Base-by-base conservation (phyloP, 92 coral and sea anemone species). In the Diadumene lineata region DNA sequence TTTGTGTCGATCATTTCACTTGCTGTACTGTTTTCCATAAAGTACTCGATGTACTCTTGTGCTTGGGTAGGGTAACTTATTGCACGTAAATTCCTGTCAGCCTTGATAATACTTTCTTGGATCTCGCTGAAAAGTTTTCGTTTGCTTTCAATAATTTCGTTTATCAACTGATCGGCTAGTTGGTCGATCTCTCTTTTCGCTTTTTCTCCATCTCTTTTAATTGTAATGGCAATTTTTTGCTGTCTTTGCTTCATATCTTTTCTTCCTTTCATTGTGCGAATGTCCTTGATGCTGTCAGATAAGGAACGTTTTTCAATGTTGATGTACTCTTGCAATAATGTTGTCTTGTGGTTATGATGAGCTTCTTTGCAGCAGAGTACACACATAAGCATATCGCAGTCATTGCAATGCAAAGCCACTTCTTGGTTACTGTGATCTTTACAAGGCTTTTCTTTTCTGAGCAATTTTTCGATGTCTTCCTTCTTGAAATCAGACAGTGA, bases 311-410 rank as follows among this genome's bases (percentile, higher is more conserved):
- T 56, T 25, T 10, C 62, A 56, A 56, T 56, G 62, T 6, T 25
- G 22, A 21, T 56, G 17, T 10, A 10, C 22, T 21, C 62, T 6
- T 50, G 55, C 1, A 69, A 60, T 9, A 43, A 43, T 18, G 44
- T 34, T 4, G 60, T 43, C 0, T 9, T 25, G 32, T 70, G 74
- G 17, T 50, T 43, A 23, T 77, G 43, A 19, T 66, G 73, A 1
- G 66, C 74, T 0, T 66, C 22, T 6, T 1, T 55, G 27, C 28
- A 46, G 56, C 82, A 77, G 22, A 18, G 28, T 57, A 46, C 34
- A 64, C 74, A 77, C 50, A 64, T 56, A 30, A 25, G 22, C 11
- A 2, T 8, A 19, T 67, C 66, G 51, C 82, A 77, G 24, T 68
- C 62, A 21, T 28, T 50, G 26, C 82, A 77, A 50, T 48, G 56